Conservation (phyloP, 2,888 invertebrate species). For the Bembecia ichneumoniformis region DNA sequence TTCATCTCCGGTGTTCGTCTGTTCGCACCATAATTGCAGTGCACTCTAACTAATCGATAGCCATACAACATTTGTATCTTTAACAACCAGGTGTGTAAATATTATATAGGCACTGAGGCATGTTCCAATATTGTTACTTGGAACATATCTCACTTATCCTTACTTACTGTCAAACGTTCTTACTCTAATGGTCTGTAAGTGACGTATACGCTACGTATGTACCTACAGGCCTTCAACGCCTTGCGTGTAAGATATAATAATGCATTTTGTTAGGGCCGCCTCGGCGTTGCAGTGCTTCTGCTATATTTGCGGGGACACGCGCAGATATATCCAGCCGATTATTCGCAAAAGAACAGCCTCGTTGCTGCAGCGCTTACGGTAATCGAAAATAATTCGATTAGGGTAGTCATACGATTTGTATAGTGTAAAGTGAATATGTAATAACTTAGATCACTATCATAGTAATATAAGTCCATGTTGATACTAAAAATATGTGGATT, state of each 20-base stretch:
- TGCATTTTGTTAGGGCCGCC: slow-evolving; percentile 7
- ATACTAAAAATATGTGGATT: no score
- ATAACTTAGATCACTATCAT: background rate
- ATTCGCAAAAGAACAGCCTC: background rate
- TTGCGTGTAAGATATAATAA: slow-evolving; percentile 8
- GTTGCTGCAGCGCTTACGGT: background rate
- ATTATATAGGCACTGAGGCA: no score
- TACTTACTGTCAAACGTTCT: no score
- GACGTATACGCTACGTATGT: background rate
- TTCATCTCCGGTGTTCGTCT: slow-evolving; percentile 46
- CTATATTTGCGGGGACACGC: slow-evolving; percentile 4
- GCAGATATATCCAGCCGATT: background rate
- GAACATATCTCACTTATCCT: no score
- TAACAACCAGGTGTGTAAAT: no score
- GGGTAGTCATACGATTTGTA: no score
- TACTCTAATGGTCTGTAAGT: no score
- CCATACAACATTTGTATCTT: no score
- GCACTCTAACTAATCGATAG: no score
- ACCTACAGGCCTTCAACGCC: slow-evolving; percentile 2
- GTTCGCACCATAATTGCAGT: slow-evolving; percentile 15
- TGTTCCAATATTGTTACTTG: no score
- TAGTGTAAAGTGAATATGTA: background rate
- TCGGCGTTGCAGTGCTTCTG: slow-evolving; percentile 6
- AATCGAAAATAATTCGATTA: no score
- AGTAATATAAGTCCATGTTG: no score